Conservation (phyloP, 2,888 invertebrate genomes). For the Caenorhabditis uteleia region DNA sequence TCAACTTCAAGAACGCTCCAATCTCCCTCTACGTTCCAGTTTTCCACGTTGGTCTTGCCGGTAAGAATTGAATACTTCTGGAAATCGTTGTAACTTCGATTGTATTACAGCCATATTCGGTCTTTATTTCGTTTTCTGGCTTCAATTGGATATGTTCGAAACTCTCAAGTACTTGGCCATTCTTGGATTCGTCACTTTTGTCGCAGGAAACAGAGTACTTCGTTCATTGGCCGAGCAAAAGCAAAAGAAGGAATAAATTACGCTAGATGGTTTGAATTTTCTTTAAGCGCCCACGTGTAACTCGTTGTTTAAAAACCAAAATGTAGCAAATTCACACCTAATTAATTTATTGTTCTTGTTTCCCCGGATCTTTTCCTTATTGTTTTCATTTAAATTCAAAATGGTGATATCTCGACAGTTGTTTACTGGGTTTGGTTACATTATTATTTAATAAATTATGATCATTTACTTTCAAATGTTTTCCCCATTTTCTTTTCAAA, state of each 20-base stretch:
- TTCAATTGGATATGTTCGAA: slow-evolving; percentile 91
- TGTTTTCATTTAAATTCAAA: slow-evolving; percentile 14
- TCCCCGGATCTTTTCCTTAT: slow-evolving; percentile 1
- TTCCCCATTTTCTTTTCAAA: slow-evolving; percentile 1
- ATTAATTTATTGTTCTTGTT: slow-evolving; percentile 23
- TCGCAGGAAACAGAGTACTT: slow-evolving; percentile 88
- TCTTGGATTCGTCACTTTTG: slow-evolving; percentile 86
- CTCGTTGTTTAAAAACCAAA: neutral
- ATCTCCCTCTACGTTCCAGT: slow-evolving; percentile 81
- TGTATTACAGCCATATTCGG: slow-evolving; percentile 82
- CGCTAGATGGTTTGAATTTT: neutral
- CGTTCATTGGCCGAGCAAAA: slow-evolving; percentile 41
- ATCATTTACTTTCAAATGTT: neutral
- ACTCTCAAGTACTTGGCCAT: slow-evolving; percentile 87
- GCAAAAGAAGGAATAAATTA: neutral
- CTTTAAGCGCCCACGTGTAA: too few relatives aligned
- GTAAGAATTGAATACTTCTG: too few relatives aligned
- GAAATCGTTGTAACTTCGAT: slow-evolving; percentile 15
- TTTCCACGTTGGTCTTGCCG: slow-evolving; percentile 88
- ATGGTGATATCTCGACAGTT: too few relatives aligned
- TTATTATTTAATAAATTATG: too few relatives aligned
- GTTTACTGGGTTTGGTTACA: too few relatives aligned
- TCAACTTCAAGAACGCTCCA: slow-evolving; percentile 85
- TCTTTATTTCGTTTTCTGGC: slow-evolving; percentile 90
- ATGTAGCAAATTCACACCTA: neutral